Percentiles rank a stretch among this genome's conserved stretches.
These are phyloP conservation scores for Geotrupes spiniger DNA, from an alignment of 2,888 invertebrate species.

Conservation along the genomic window DNA sequence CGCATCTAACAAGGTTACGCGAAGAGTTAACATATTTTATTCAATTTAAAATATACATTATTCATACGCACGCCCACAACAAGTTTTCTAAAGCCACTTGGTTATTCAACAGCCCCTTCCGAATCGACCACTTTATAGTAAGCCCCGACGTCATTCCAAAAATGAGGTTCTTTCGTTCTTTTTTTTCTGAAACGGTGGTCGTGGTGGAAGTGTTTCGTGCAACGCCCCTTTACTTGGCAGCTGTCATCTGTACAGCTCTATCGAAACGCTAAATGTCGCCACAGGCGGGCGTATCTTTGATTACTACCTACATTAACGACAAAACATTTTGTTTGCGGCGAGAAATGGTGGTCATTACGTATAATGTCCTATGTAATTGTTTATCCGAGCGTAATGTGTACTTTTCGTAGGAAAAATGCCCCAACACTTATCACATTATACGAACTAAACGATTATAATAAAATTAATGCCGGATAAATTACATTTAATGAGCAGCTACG, in stretches of 20 bases:
- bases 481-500: not conserved
- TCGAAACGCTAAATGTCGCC: slow-evolving; percentile 37
- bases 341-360: slow-evolving; percentile 39
- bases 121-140: slow-evolving; percentile 23
- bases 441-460: too few species aligned
- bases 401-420: slow-evolving; percentile 12
- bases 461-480: not conserved
- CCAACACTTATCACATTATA: slow-evolving; percentile 15
- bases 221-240: slow-evolving; percentile 28
- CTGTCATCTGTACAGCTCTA: slow-evolving; percentile 29
- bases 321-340: slow-evolving; percentile 38
- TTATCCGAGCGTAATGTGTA: slow-evolving; percentile 24
- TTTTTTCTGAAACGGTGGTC: slow-evolving; percentile 12
- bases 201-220: slow-evolving; percentile 24
- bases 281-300: slow-evolving; percentile 35
- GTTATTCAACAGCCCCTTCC: slow-evolving; percentile 24
- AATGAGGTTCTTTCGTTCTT: slow-evolving; percentile 19
- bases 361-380: slow-evolving; percentile 33
- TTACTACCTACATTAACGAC: slow-evolving; percentile 33
- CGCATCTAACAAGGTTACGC: not conserved
- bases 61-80: slow-evolving; percentile 31
- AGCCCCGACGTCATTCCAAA: slow-evolving; percentile 17
- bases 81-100: slow-evolving; percentile 21
- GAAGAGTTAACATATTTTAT: slow-evolving; percentile 23
- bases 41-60: slow-evolving; percentile 30